These are phyloP conservation scores for Oligia latruncula DNA, from an alignment of 2,888 invertebrate genomes.

Conservation along the genomic window DNA sequence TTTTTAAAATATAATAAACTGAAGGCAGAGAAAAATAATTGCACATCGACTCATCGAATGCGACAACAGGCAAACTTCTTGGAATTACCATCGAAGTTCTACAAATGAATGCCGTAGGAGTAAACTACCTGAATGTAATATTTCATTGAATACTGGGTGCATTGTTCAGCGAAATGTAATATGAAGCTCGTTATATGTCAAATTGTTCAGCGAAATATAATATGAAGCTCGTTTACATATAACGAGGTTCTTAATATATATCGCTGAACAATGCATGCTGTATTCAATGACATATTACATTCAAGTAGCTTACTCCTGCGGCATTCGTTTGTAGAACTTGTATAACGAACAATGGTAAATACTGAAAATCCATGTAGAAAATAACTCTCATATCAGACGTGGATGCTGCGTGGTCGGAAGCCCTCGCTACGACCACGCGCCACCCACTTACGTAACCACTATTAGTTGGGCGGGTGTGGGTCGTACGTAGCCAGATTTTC, in stretches of 20 bases:
- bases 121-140: not conserved
- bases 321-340: not conserved
- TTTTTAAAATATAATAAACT: not conserved
- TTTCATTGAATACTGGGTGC: not conserved
- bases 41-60: not conserved
- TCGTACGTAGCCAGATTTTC: constrained; percentile 1
- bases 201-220: not conserved
- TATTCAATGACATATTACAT: not conserved
- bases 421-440: not conserved
- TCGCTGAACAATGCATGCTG: not conserved
- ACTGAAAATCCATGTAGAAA: constrained; percentile 34
- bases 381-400: not conserved
- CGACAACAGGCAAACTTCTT: not conserved
- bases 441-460: not conserved
- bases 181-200: no score
- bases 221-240: not conserved
- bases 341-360: not conserved
- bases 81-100: not conserved
- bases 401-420: constrained; percentile 4
- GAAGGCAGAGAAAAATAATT: not conserved
- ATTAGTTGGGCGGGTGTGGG: not conserved
- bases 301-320: not conserved
- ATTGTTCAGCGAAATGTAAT: not conserved
- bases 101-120: not conserved
- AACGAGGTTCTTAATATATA: not conserved